Percentiles rank a stretch among this genome's conserved stretches.
phyloP scores from a whole-genome alignment of 2,113 vertebrate genomes.

The Pseudolaguvia tuberculata region DNA sequence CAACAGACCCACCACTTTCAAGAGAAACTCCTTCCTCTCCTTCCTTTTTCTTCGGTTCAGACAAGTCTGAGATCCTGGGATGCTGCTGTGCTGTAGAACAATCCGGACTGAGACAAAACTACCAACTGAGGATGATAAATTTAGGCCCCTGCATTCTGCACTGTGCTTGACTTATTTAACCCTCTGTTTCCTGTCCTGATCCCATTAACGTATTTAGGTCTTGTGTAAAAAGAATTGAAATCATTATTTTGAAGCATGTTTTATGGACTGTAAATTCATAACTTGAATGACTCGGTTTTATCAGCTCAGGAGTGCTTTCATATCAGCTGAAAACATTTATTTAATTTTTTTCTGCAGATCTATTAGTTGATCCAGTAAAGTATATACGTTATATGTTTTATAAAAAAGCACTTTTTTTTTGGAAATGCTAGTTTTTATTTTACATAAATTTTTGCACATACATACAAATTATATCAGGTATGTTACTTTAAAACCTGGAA shows the following conservation, averaged over 20 bases:
- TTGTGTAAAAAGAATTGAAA: constrained; percentile 63
- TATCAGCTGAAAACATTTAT: constrained; percentile 10
- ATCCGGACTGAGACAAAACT: constrained; percentile 27
- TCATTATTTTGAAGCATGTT: constrained; percentile 63
- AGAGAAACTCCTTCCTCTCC: constrained; percentile 58
- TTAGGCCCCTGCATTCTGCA: constrained; percentile 28
- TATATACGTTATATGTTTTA: constrained; percentile 11
- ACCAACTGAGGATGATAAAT: constrained; percentile 35
- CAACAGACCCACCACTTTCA: constrained; percentile 40
- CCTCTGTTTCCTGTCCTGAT: constrained; percentile 18
- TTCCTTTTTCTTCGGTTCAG: constrained; percentile 57
- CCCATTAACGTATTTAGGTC: constrained; percentile 51
- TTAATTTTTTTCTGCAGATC: constrained; percentile 2
- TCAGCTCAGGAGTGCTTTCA: constrained; percentile 28
- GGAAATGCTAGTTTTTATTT: constrained; percentile 11
- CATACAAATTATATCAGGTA: constrained; percentile 3
- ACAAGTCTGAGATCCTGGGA: constrained; percentile 51
- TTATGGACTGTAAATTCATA: constrained; percentile 63
- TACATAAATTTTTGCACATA: neutral
- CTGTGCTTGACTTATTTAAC: constrained; percentile 22
- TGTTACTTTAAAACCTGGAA: constrained; percentile 31
- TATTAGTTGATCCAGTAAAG: constrained; percentile 4
- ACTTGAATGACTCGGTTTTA: constrained; percentile 45
- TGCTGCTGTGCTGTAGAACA: constrained; percentile 30
- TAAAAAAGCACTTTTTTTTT: constrained; percentile 36